Evolutionary conservation across 2,113 vertebrate genomes (phyloP).

Genomic region (Cercocebus atys): DNA sequence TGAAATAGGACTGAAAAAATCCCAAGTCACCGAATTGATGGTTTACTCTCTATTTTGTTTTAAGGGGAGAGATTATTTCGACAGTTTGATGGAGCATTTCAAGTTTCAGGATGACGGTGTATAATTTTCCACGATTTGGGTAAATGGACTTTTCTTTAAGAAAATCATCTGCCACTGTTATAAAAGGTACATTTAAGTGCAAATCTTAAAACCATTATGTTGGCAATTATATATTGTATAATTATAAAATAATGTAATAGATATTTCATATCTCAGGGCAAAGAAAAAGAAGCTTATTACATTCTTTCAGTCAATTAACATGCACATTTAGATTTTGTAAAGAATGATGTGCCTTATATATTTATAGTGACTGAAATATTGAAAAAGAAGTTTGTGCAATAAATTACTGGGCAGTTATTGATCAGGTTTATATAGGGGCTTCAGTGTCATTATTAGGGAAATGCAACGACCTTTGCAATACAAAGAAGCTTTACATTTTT

Average conservation of each 20-base stretch:
- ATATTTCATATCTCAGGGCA: not conserved
- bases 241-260: not conserved
- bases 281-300: not conserved
- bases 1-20: not conserved
- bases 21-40: not conserved
- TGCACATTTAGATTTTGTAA: constrained; percentile 51
- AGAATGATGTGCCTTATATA: not conserved
- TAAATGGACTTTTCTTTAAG: not conserved
- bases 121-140: not conserved
- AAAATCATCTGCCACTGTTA: not conserved
- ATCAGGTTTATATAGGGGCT: not conserved
- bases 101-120: not conserved
- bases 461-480: not conserved
- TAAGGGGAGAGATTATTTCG: constrained; percentile 2
- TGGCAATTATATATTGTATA: not conserved
- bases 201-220: not conserved
- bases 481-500: not conserved
- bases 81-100: not conserved
- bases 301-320: not conserved
- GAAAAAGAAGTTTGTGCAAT: constrained; percentile 21
- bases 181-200: not conserved
- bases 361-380: constrained; percentile 52
- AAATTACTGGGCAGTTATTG: not conserved
- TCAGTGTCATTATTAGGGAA: not conserved
- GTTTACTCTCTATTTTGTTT: not conserved